Conservation (phyloP, 1,140 invertebrate species). For the Anthonomus grandis region DNA sequence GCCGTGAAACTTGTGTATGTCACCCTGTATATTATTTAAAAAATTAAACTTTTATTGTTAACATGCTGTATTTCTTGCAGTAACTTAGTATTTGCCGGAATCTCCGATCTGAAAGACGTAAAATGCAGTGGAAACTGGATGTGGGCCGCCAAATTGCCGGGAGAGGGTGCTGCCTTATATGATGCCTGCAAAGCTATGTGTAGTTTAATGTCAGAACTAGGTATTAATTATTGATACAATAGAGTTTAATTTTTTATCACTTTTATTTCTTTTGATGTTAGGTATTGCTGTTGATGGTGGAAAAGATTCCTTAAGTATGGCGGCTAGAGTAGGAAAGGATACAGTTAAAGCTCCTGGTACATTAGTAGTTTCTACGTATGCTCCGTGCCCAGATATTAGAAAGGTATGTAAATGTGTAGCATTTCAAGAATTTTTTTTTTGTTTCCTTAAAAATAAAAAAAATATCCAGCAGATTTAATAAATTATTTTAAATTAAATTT, state of each 20-base stretch:
- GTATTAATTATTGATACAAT: too few relatives aligned
- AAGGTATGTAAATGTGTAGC: constrained; percentile 49
- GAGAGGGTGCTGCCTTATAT: constrained; percentile 84
- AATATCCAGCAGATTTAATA: too few relatives aligned
- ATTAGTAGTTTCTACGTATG: constrained; percentile 92
- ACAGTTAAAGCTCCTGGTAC: constrained; percentile 90
- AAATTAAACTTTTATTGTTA: neutral
- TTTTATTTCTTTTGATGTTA: neutral
- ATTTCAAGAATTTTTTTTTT: neutral
- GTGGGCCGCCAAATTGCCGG: constrained; percentile 94
- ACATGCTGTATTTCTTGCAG: constrained; percentile 51
- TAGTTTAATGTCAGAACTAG: constrained; percentile 76
- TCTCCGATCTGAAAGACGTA: constrained; percentile 80
- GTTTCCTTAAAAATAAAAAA: too few relatives aligned
- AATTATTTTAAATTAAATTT: too few relatives aligned
- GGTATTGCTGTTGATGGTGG: constrained; percentile 91
- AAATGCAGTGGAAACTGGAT: constrained; percentile 99
- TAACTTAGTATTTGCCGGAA: constrained; percentile 93
- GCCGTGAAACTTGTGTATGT: neutral
- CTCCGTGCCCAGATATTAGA: constrained; percentile 84
- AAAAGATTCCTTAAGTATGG: constrained; percentile 98
- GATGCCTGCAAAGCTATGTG: constrained; percentile 89
- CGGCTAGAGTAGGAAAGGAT: constrained; percentile 70
- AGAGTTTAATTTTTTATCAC: neutral
- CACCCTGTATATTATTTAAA: neutral